Percentiles rank a stretch among this genome's conserved stretches.
These are phyloP conservation scores for Myathropa florea DNA, from an alignment of 2,888 invertebrate species.

Conservation along the genomic window DNA sequence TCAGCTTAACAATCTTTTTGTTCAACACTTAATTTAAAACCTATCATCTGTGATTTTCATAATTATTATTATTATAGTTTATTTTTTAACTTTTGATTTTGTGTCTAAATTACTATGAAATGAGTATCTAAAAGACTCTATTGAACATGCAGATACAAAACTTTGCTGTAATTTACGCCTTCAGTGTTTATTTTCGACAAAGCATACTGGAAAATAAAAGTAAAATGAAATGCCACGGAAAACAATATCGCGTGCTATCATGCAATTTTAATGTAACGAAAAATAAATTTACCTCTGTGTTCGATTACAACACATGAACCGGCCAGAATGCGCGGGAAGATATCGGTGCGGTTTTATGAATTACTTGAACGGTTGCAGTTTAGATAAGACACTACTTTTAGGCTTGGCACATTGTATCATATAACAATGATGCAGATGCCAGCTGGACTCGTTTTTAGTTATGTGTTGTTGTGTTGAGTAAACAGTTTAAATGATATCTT, in stretches of 20 bases:
- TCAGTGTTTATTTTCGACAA: slow-evolving; percentile 51
- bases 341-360: slow-evolving; percentile 25
- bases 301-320: slow-evolving; percentile 10
- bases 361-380: slow-evolving; percentile 3
- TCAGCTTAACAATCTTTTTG: no score
- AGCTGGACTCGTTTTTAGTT: no score
- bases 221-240: slow-evolving; percentile 13
- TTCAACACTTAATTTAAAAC: no score
- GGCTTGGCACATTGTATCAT: background rate
- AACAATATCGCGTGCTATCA: slow-evolving; percentile 79
- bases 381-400: background rate
- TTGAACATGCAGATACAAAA: slow-evolving; percentile 63
- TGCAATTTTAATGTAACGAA: slow-evolving; percentile 79
- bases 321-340: slow-evolving; percentile 2
- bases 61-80: no score
- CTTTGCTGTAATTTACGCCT: slow-evolving; percentile 63
- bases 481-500: background rate
- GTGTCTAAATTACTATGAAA: slow-evolving; percentile 51
- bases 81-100: background rate
- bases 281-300: slow-evolving; percentile 51
- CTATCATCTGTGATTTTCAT: background rate
- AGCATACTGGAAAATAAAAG: background rate
- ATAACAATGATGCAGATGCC: no score
- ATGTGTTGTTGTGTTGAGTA: background rate
- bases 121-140: slow-evolving; percentile 42